Evolutionary conservation across 2,797 vertebrate genomes (phyloP).

Genomic region (Cuniculus paca): DNA sequence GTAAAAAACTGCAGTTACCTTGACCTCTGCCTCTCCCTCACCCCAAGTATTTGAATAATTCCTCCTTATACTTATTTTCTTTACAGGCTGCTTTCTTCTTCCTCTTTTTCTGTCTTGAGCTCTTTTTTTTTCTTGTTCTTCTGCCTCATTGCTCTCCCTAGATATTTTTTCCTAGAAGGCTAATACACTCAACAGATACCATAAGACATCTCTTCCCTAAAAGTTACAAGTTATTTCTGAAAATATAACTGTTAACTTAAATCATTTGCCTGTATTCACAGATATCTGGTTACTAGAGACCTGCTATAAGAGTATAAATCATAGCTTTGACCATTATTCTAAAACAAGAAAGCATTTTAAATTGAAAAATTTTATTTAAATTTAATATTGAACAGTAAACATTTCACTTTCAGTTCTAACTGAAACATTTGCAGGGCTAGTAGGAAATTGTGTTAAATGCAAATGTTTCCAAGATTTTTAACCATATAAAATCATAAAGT

Average conservation of each 20-base stretch:
- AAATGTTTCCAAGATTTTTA: constrained; percentile 45
- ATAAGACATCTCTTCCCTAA: neutral
- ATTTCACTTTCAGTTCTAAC: constrained; percentile 37
- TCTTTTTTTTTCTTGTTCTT: neutral
- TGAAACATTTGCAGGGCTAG: neutral
- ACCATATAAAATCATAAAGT: constrained; percentile 38
- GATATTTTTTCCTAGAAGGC: constrained; percentile 3
- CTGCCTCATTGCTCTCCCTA: neutral
- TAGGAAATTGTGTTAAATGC: neutral
- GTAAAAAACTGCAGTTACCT: neutral
- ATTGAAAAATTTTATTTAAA: constrained; percentile 26
- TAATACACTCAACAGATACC: neutral
- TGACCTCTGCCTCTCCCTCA: neutral
- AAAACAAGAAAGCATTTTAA: constrained; percentile 51
- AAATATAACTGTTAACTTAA: constrained; percentile 13
- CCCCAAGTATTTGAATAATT: neutral
- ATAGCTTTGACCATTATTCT: neutral
- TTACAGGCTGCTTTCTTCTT: neutral
- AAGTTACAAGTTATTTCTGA: constrained; percentile 21
- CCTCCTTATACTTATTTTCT: neutral
- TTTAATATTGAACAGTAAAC: constrained; percentile 39
- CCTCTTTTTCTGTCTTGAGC: neutral
- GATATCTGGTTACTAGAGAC: constrained; percentile 46
- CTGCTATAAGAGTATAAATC: neutral
- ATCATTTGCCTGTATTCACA: neutral